phyloP scores from a whole-genome alignment of 2,113 vertebrate genomes.

The Erpornis zantholeuca region DNA sequence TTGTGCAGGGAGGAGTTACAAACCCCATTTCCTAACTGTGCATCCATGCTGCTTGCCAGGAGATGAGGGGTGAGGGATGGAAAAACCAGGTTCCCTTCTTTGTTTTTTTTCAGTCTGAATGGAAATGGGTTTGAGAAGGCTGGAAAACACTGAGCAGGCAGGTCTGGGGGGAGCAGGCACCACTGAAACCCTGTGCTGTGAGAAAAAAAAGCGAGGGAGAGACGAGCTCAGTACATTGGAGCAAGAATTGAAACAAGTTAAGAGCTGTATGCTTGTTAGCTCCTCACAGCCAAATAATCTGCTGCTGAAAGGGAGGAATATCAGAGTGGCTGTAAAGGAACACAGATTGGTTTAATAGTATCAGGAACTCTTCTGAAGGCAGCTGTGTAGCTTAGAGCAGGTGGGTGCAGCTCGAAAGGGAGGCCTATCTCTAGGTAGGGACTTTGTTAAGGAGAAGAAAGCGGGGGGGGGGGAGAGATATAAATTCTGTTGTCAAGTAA shows the following conservation, averaged over 20 bases:
- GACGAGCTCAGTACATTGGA: neutral
- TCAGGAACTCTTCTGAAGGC: constrained; percentile 41
- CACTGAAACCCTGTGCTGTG: neutral
- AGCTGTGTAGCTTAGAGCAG: constrained; percentile 19
- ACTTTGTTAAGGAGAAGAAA: neutral
- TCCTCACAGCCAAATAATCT: constrained; percentile 43
- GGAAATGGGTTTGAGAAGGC: neutral
- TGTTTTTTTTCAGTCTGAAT: neutral
- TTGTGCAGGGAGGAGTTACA: neutral
- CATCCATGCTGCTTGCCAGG: neutral
- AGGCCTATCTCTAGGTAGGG: neutral
- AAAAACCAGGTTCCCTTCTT: neutral
- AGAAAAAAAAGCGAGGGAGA: neutral
- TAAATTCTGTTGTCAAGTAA: constrained; percentile 56
- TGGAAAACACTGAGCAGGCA: neutral
- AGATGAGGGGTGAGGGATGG: neutral
- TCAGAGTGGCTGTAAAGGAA: neutral
- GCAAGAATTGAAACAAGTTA: constrained; percentile 49
- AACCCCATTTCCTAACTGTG: neutral
- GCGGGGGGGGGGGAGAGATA: neutral
- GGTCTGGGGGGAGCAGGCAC: neutral
- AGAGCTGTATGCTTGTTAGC: constrained; percentile 47
- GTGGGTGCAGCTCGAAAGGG: neutral
- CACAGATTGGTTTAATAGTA: constrained; percentile 16
- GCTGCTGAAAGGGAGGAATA: neutral